Conservation (phyloP, 2,888 invertebrate species). For the Pomacea canaliculata region DNA sequence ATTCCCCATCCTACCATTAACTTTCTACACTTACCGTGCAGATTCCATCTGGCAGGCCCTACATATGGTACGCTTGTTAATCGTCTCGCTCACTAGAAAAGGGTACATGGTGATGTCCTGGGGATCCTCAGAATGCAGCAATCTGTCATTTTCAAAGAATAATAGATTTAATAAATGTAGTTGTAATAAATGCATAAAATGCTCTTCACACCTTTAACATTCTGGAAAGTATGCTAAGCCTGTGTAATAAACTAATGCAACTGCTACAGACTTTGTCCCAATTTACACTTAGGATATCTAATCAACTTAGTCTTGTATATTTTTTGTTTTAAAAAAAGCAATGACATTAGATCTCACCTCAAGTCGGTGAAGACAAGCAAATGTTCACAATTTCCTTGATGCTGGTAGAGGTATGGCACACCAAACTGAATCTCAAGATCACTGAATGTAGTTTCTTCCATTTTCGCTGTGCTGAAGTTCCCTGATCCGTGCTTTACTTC, state of each 20-base stretch:
- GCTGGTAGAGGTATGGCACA: constrained; percentile 86
- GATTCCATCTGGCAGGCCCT: constrained; percentile 55
- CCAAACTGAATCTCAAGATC: constrained; percentile 71
- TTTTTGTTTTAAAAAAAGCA: too few relatives aligned
- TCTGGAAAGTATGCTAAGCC: too few relatives aligned
- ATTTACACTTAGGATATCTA: too few relatives aligned
- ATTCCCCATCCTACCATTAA: too few relatives aligned
- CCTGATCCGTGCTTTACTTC: constrained; percentile 18
- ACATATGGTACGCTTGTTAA: constrained; percentile 53
- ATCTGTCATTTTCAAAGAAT: constrained; percentile 38
- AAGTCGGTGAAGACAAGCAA: constrained; percentile 84
- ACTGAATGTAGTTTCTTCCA: constrained; percentile 60
- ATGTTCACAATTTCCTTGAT: constrained; percentile 94
- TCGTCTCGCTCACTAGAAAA: constrained; percentile 38
- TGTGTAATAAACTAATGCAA: too few relatives aligned
- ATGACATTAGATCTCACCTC: constrained; percentile 66
- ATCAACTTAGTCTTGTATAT: too few relatives aligned
- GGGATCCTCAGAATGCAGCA: constrained; percentile 54
- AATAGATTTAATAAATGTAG: not conserved
- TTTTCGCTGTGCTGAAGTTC: constrained; percentile 39
- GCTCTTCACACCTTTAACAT: too few relatives aligned
- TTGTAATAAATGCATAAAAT: not conserved
- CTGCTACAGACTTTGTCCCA: too few relatives aligned
- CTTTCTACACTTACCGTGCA: constrained; percentile 67
- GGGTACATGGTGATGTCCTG: constrained; percentile 59